These are phyloP conservation scores for Ormyrus nitidulus DNA, from an alignment of 2,888 invertebrate species.

Conservation along the genomic window DNA sequence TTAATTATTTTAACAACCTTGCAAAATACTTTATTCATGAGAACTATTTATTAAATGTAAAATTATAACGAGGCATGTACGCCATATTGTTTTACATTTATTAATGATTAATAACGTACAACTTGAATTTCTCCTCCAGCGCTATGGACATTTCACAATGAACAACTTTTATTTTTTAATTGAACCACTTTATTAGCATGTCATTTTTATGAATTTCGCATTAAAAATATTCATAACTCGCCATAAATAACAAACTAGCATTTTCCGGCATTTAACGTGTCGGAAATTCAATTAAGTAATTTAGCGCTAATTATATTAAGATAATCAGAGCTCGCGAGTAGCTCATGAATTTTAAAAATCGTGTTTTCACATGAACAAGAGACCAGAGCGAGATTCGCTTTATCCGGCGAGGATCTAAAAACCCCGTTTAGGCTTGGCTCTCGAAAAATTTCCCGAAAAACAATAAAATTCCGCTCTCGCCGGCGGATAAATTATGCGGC, in stretches of 20 bases:
- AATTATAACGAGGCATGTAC: too few relatives aligned
- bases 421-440: too few relatives aligned
- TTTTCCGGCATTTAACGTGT: slow-evolving; percentile 16
- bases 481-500: background rate
- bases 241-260: background rate
- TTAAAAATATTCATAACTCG: background rate
- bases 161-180: background rate
- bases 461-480: background rate
- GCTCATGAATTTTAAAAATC: slow-evolving; percentile 23
- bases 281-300: slow-evolving; percentile 32
- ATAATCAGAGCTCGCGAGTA: background rate
- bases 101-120: background rate
- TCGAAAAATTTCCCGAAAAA: slow-evolving; percentile 4
- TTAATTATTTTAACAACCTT: too few relatives aligned
- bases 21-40: too few relatives aligned
- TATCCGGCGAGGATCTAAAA: too few relatives aligned
- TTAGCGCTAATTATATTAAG: slow-evolving; percentile 12
- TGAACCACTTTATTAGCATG: background rate
- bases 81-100: too few relatives aligned
- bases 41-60: too few relatives aligned
- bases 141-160: slow-evolving; percentile 6
- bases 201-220: too few relatives aligned
- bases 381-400: background rate
- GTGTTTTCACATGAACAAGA: background rate
- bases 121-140: slow-evolving; percentile 1